Evolutionary conservation across 2,888 invertebrate species (phyloP).

Genomic region (Heliconius aoede): DNA sequence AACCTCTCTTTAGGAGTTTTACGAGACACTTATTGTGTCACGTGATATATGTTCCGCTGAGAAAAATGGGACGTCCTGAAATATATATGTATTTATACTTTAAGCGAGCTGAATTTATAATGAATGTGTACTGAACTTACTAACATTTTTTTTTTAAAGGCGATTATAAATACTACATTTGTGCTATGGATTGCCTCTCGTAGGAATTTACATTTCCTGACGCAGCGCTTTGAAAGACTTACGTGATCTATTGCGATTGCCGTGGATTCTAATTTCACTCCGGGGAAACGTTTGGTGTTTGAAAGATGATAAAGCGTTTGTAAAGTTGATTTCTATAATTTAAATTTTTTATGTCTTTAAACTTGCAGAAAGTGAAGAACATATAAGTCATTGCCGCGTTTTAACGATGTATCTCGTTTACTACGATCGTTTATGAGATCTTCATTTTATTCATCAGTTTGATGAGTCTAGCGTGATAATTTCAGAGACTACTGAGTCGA

Average conservation of each 20-base stretch:
- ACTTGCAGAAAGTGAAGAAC: no score
- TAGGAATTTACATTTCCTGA: no score
- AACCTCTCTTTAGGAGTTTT: conserved; percentile 9
- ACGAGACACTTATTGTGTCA: conserved; percentile 24
- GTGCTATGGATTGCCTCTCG: no score
- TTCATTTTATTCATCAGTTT: no score
- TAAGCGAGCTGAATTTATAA: not conserved
- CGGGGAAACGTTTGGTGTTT: not conserved
- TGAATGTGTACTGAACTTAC: not conserved
- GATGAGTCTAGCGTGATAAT: no score
- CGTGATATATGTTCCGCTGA: conserved; percentile 10
- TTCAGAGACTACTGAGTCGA: no score
- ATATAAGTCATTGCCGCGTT: no score
- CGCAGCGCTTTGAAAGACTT: not conserved
- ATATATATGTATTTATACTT: conserved; percentile 14
- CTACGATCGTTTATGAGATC: no score
- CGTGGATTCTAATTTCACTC: not conserved
- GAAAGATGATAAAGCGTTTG: not conserved
- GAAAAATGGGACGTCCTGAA: conserved; percentile 12
- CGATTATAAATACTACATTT: no score
- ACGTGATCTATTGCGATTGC: not conserved
- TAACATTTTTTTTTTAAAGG: not conserved
- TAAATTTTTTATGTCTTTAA: no score
- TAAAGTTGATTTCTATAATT: no score
- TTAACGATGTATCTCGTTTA: no score